Evolutionary conservation across 2,797 vertebrate species (phyloP).

Genomic region (Remorina albescens): DNA sequence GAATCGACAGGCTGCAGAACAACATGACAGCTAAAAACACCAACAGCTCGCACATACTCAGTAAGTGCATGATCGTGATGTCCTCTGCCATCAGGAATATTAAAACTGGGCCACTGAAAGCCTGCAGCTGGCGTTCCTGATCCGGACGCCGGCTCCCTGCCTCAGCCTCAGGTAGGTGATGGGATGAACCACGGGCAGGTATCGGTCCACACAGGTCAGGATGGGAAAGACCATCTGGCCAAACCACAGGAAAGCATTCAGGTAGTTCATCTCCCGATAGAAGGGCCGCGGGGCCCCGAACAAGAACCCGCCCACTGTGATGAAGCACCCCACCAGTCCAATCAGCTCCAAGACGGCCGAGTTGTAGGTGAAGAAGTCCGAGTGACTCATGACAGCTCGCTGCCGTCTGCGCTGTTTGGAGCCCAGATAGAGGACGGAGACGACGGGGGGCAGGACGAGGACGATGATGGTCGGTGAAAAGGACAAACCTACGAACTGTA

Average conservation of each 20-base stretch:
- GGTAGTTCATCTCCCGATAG: accelerated
- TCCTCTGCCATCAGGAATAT: too few relatives aligned
- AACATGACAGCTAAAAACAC: neutral
- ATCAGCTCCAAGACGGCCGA: slow-evolving; percentile 18
- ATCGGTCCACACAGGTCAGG: slow-evolving; percentile 17
- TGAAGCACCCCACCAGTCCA: accelerated
- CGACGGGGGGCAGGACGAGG: neutral
- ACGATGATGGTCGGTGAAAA: accelerated
- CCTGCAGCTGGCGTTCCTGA: neutral
- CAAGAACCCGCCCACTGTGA: accelerated
- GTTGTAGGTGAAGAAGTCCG: slow-evolving; percentile 37
- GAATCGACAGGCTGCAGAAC: slow-evolving; percentile 22
- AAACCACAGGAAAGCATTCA: neutral
- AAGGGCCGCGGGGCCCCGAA: accelerated
- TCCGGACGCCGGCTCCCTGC: neutral
- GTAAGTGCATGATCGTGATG: too few relatives aligned
- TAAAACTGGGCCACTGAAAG: accelerated
- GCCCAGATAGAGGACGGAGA: slow-evolving; percentile 15
- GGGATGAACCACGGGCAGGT: slow-evolving; percentile 34
- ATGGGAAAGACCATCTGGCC: slow-evolving; percentile 16
- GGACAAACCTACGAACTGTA: accelerated
- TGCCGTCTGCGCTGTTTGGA: slow-evolving; percentile 1
- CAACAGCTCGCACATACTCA: too few relatives aligned
- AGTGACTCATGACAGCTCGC: neutral
- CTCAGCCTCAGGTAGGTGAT: slow-evolving; percentile 19